Percentiles rank a stretch among this genome's conserved stretches.
phyloP scores from a whole-genome alignment of 2,888 invertebrate species.

The Biston stratarius region DNA sequence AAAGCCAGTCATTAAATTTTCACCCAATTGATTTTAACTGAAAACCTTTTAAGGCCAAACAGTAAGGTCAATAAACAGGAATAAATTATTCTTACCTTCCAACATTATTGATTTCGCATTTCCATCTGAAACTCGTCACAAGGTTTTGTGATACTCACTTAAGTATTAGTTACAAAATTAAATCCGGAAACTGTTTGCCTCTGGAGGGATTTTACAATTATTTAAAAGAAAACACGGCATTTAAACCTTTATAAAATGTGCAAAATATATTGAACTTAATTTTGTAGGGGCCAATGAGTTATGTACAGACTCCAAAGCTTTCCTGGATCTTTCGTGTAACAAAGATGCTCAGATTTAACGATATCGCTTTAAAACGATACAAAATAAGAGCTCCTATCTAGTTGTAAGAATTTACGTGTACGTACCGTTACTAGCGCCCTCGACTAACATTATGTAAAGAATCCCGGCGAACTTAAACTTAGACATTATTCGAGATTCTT shows the following conservation, averaged over 20 bases:
- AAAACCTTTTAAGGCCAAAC: conserved; percentile 79
- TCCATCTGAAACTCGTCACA: conserved; percentile 34
- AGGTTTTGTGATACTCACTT: conserved; percentile 22
- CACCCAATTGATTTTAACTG: conserved; percentile 77
- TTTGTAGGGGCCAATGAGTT: conserved; percentile 63
- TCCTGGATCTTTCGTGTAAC: conserved; percentile 55
- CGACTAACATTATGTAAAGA: conserved; percentile 48
- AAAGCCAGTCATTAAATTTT: conserved; percentile 83
- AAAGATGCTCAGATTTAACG: conserved; percentile 65
- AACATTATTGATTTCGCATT: conserved; percentile 61
- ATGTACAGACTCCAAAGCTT: conserved; percentile 54
- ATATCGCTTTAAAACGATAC: conserved; percentile 57
- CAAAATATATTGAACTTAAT: conserved; percentile 43
- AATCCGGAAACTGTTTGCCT: conserved; percentile 45
- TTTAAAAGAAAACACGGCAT: conserved; percentile 1
- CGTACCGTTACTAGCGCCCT: conserved; percentile 34
- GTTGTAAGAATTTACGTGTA: conserved; percentile 39
- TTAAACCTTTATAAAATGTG: conserved; percentile 5
- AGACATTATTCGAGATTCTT: conserved; percentile 63
- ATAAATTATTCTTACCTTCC: conserved; percentile 63
- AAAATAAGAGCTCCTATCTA: conserved; percentile 47
- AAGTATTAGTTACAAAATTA: conserved; percentile 21
- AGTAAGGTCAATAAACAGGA: conserved; percentile 69
- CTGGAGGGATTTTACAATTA: conserved; percentile 53
- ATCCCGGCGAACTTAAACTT: conserved; percentile 59